phyloP scores from a whole-genome alignment of 2,888 invertebrate genomes.

The Epicampocera succincta region DNA sequence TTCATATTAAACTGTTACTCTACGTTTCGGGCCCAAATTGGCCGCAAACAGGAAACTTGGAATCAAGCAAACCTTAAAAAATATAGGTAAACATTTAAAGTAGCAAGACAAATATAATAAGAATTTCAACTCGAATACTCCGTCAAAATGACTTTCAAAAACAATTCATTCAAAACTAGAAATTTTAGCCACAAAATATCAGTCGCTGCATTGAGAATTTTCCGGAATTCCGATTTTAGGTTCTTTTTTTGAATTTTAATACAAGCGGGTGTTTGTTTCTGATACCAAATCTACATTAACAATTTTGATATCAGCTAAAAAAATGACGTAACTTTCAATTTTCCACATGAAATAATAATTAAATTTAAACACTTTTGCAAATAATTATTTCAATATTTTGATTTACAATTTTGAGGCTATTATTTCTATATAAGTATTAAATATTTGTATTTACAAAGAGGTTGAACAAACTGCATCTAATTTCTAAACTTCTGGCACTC shows the following conservation, averaged over 20 bases:
- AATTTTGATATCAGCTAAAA: constrained; percentile 82
- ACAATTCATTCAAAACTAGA: constrained; percentile 36
- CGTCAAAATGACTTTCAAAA: neutral
- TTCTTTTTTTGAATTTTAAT: constrained; percentile 33
- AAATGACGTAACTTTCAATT: constrained; percentile 78
- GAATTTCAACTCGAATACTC: constrained; percentile 28
- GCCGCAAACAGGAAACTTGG: constrained; percentile 34
- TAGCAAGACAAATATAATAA: constrained; percentile 10
- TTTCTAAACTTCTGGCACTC: too few relatives aligned
- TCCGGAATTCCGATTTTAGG: constrained; percentile 3
- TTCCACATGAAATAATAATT: constrained; percentile 32
- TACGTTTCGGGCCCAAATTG: constrained; percentile 42
- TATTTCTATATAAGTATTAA: constrained; percentile 67
- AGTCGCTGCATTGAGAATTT: constrained; percentile 1
- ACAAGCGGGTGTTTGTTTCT: constrained; percentile 79
- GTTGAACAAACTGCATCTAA: constrained; percentile 21
- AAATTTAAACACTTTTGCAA: constrained; percentile 8
- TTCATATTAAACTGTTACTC: constrained; percentile 28
- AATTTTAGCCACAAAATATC: constrained; percentile 68
- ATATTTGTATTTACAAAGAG: constrained; percentile 1
- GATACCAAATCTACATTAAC: constrained; percentile 81
- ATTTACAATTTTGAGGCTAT: constrained; percentile 66
- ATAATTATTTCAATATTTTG: constrained; percentile 35
- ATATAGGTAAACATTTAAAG: constrained; percentile 5
- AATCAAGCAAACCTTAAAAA: constrained; percentile 15